Base-by-base conservation (phyloP, 2,797 vertebrate species). In the Protosalanx chinensis region DNA sequence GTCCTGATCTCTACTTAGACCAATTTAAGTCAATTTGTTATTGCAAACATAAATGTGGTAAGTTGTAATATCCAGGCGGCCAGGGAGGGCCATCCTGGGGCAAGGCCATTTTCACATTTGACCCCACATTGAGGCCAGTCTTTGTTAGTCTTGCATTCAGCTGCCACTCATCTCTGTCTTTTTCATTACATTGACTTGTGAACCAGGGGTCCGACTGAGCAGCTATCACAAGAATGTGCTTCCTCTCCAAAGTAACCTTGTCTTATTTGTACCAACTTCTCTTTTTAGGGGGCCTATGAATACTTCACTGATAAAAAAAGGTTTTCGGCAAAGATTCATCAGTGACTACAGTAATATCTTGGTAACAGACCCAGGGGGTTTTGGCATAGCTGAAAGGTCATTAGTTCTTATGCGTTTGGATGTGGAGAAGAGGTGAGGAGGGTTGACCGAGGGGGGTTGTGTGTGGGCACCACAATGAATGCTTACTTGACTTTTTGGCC, bases 11-110 rank as follows among this genome's bases (percentile, higher is more conserved):
- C 88, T 86, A 92, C 90, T 91, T 93, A 90, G 85, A 85, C 88
- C 86, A 91, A 90, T 93, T 92, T 88, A 88, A 91, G 87, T 90
- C 92, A 94, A 93, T 94, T 93, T 93, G 93, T 92, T 93, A 90
- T 92, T 93, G 87, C 90, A 93, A 94, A 93, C 91, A 93, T 92
- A 92, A 86, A 92, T 93, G 93, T 92, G 90, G 88, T 90, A 88
- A 93, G 87, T 90, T 90, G 88, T 92, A 93, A 93, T 92, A 93
- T 92, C 88, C 88, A 90, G 85, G 85, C 86, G 84, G 86, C 82
- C 84, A 85, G 80, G 84, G 86, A 88, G 89, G 91, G 91, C 85
- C 88, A 86, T 84, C 89, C 91, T 82, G 88, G 86, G 90, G 89
- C 91, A 90, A 90, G 84, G 85, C 90, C 91, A 90, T 92, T 92